Evolutionary conservation across 2,888 invertebrate genomes (phyloP).

Genomic region (Melanotus villosus): DNA sequence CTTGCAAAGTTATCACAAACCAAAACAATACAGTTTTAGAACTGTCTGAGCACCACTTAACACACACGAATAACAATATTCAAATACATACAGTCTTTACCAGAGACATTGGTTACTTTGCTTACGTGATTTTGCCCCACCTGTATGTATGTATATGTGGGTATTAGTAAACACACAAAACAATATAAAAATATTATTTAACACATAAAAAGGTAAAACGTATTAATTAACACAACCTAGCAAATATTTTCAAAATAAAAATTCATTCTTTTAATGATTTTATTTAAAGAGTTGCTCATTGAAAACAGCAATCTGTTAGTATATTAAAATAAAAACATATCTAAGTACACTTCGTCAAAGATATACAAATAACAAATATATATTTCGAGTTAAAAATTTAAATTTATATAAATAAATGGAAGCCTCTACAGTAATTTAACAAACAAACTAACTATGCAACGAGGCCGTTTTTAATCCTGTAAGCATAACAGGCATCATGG

Average conservation of each 20-base stretch:
- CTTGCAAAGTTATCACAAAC: conserved; percentile 68
- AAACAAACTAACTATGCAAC: conserved; percentile 66
- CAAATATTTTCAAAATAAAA: conserved; percentile 62
- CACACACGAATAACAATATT: conserved; percentile 69
- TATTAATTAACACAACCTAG: conserved; percentile 66
- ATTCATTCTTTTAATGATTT: conserved; percentile 62
- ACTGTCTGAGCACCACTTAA: conserved; percentile 69
- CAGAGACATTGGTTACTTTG: conserved; percentile 69
- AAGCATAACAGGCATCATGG: conserved; percentile 62
- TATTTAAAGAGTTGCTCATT: conserved; percentile 59
- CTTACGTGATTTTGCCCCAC: conserved; percentile 70
- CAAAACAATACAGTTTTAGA: conserved; percentile 65
- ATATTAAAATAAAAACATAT: conserved; percentile 63
- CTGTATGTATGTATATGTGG: conserved; percentile 70
- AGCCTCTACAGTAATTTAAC: conserved; percentile 67
- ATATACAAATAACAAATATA: conserved; percentile 52
- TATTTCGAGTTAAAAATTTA: conserved; percentile 59
- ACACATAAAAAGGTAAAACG: conserved; percentile 64
- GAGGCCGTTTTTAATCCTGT: conserved; percentile 58
- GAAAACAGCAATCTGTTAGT: conserved; percentile 65
- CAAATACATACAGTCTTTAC: conserved; percentile 70
- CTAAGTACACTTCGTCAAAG: conserved; percentile 65
- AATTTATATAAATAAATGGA: conserved; percentile 64
- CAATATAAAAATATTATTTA: conserved; percentile 61
- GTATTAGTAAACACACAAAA: conserved; percentile 69